Base-by-base conservation (phyloP, 1,140 invertebrate species). In the Heliconius eleuchia region DNA sequence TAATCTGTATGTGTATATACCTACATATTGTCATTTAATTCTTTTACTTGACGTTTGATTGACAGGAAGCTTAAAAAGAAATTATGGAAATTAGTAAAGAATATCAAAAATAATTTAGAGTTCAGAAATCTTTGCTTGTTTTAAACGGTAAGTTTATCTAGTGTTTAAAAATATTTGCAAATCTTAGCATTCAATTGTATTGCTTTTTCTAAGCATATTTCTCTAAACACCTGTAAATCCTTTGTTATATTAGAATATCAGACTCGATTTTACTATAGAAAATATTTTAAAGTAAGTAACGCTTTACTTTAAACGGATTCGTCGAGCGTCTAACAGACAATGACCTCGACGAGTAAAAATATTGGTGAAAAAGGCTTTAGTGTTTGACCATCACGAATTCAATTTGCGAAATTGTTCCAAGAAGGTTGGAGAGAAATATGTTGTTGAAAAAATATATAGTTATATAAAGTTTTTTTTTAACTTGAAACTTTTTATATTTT, bases 281-380 rank as follows among this genome's bases (percentile, higher is more conserved):
- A 74, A 77, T 74, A 42, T 76, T 79, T 60, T 52, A 74, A 60
- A 78, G 66, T 39, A 57, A 77, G 79, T 77, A 75, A 52, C 73
- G 55, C 77, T 83, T 83, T 78, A 81, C 60, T 76, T 71, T 60
- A 81, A 83, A 76, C 23, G 76, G 73, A 84, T 86, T 86, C 77
- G 82, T 81, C 76, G 74, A 80, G 73, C 66, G 72, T 74, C 73
- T 73, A 60, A 70, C 57, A 81, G 81, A 76, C 83, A 78, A 71
- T 76, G 79, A 83, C 82, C 82, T 83, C 83, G 80, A 71, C 9
- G 16, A 30, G 27, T 66, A 74, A 83, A 76, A 79, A 81, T 77
- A 81, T 79, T 81, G 13, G 75, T 70, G 78, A 80, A 75, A 73
- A 23, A 66, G 42, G 27, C n/a, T 55, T 34, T 66, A 72, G 18